Evolutionary conservation across 2,888 invertebrate genomes (phyloP).

Genomic region (Omphaloscelis lunosa): DNA sequence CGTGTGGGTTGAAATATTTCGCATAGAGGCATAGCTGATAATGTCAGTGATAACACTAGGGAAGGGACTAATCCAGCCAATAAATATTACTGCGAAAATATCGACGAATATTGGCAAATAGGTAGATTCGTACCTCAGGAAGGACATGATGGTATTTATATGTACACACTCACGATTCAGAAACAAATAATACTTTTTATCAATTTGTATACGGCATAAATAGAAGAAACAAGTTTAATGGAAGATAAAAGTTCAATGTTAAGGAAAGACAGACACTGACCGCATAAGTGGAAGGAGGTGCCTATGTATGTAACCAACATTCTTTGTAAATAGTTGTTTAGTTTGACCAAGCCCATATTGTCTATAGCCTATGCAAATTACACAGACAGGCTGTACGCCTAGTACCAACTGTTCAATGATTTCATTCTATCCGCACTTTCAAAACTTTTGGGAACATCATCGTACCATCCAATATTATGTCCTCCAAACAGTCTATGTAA

Average conservation of each 20-base stretch:
- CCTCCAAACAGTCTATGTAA: background rate
- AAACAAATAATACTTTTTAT: background rate
- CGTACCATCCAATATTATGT: background rate
- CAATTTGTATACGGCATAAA: background rate
- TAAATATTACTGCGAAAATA: background rate
- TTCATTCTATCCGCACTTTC: background rate
- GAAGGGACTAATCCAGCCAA: background rate
- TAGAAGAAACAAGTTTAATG: background rate
- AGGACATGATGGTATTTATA: background rate
- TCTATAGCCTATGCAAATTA: background rate
- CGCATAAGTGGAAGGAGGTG: background rate
- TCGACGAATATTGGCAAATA: background rate
- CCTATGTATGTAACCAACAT: background rate
- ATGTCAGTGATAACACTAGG: background rate
- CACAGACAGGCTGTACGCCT: background rate
- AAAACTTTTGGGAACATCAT: background rate
- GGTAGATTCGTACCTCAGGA: background rate
- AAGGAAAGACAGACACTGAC: background rate
- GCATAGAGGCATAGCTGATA: background rate
- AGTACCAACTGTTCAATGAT: background rate
- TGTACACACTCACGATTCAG: background rate
- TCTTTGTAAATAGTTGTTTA: background rate
- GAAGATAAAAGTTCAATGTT: background rate
- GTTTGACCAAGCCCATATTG: background rate
- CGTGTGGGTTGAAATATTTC: slow-evolving; percentile 10